Evolutionary conservation across 2,113 vertebrate species (phyloP).

Genomic region (Prochilodus magdalenae): DNA sequence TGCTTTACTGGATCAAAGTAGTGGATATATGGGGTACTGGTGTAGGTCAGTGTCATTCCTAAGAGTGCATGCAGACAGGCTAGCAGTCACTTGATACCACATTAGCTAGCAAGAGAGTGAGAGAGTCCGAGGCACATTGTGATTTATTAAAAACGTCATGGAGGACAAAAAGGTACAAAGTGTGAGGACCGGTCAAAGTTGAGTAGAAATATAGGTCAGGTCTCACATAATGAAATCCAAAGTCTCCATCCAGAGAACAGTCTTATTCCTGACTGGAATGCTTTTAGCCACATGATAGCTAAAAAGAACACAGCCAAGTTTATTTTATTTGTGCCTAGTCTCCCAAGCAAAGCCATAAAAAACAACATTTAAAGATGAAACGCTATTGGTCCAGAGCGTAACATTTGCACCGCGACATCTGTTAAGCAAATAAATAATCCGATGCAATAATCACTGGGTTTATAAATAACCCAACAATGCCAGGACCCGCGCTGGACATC

Average conservation of each 20-base stretch:
- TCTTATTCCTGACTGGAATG: not conserved
- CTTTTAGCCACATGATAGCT: not conserved
- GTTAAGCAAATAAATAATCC: slow-evolving; percentile 47
- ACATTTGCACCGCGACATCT: slow-evolving; percentile 40
- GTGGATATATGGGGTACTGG: not conserved
- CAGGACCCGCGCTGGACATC: slow-evolving; percentile 47
- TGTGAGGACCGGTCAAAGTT: not conserved
- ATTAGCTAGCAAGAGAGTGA: not conserved
- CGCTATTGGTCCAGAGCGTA: slow-evolving; percentile 9
- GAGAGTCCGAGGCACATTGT: not conserved
- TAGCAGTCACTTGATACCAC: slow-evolving; percentile 5
- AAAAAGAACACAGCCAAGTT: not conserved
- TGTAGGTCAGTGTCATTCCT: not conserved
- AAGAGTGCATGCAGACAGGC: not conserved
- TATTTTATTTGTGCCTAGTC: not conserved
- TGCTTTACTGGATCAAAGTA: too few relatives aligned
- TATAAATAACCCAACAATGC: slow-evolving; percentile 60
- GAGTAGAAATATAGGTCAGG: not conserved
- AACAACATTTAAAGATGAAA: slow-evolving; percentile 10
- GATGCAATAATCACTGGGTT: slow-evolving; percentile 50
- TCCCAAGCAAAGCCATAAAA: slow-evolving; percentile 16
- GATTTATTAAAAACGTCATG: not conserved
- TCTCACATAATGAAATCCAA: not conserved
- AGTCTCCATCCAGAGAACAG: not conserved
- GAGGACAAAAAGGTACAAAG: not conserved